Base-by-base conservation (phyloP, 1,140 invertebrate species). In the Carposina sasakii region DNA sequence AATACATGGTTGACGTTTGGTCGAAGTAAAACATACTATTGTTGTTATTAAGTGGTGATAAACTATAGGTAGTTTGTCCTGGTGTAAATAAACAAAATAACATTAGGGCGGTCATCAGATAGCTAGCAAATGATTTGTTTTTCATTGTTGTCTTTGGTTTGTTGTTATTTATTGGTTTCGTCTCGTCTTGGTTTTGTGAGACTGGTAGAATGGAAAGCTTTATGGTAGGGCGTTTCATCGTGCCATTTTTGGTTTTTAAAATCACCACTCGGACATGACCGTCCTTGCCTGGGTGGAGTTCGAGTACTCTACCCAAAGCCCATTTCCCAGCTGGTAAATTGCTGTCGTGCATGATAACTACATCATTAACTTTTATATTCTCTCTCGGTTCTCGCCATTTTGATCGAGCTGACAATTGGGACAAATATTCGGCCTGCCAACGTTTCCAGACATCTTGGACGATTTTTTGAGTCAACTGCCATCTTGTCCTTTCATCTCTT, bases 341-440 rank as follows among this genome's bases (percentile, higher is more conserved):
- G 12, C 65, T 57, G 22, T 76, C 61, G 23, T 67, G 55, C 1
- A 79, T 36, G 3, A 81, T 15, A 17, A 76, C 74, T 10, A 57
- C 23, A 22, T 52, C 49, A n/a, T 47, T 22, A 20, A 49, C 17
- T 16, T 49, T 21, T 5, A 19, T 16, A 15, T 60, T 50, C 34
- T n/a, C 20, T 16, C 5, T 33, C 1, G 37, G 23, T 2, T 1
- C 24, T n/a, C 19, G 30, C 57, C 69, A 70, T 52, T 71, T 76
- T 8, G 30, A 21, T 26, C 57, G 16, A 3, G 36, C 30, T 48
- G 72, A 60, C 1, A 57, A 40, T 16, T 39, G 51, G 13, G 30
- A 19, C 17, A 76, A 26, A 48, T 74, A 71, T 15, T 74, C 63
- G 5, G 24, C 20, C 16, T 52, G 47, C 60, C 70, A 71, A 9